Conservation (phyloP, 2,888 invertebrate species). For the Dryocosmus kuriphilus region DNA sequence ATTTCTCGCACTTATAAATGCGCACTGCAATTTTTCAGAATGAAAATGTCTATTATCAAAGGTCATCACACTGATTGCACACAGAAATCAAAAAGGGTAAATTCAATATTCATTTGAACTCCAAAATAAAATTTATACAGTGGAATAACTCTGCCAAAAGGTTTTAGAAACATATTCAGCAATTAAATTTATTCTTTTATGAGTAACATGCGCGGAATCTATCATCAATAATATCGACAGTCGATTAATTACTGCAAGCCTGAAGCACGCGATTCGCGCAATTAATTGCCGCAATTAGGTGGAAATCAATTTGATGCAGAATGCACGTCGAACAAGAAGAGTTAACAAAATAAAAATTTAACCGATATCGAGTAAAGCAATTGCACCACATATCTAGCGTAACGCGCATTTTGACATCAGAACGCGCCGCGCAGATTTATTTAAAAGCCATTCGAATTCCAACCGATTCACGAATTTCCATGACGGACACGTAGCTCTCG, state of each 20-base stretch:
- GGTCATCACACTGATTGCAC: no score
- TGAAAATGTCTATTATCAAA: no score
- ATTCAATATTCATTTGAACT: no score
- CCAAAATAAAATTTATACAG: neutral
- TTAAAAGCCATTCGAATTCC: slow-evolving; percentile 32
- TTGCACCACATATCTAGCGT: slow-evolving; percentile 15
- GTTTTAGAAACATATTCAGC: no score
- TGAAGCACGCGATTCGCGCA: slow-evolving; percentile 28
- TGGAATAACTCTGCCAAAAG: neutral
- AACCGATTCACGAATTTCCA: slow-evolving; percentile 36
- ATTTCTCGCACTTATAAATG: no score
- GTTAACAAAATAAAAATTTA: slow-evolving; percentile 40
- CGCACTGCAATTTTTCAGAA: no score
- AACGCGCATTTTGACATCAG: slow-evolving; percentile 37
- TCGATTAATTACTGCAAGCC: slow-evolving; percentile 43
- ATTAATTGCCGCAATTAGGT: slow-evolving; percentile 29
- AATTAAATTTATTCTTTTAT: neutral
- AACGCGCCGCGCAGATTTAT: no score
- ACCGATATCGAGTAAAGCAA: slow-evolving; percentile 27
- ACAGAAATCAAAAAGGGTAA: no score
- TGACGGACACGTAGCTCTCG: slow-evolving; percentile 14
- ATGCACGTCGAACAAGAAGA: slow-evolving; percentile 12
- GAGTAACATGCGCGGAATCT: neutral
- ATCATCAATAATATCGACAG: neutral
- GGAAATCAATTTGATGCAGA: slow-evolving; percentile 35